A percentile compares a stretch with the other conserved stretches of the same genome.
Evolutionary conservation across 2,888 invertebrate species (phyloP).

Genomic region (Pimpla rufipes): DNA sequence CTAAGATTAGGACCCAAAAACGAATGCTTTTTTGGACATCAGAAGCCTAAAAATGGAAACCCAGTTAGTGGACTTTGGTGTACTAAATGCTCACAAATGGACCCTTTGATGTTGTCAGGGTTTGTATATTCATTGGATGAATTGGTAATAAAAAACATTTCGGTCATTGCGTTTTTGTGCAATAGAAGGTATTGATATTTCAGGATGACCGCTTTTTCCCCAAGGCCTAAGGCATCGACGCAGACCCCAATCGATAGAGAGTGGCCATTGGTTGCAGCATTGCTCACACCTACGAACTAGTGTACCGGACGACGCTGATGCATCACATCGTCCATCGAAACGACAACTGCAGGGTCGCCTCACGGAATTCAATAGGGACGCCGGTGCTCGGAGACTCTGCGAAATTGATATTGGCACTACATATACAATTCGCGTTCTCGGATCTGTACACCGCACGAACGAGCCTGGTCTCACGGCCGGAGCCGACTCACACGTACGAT

Average conservation of each 20-base stretch:
- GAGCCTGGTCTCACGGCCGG: not conserved
- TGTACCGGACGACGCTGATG: not conserved
- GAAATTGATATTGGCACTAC: conserved; percentile 8
- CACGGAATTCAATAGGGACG: not conserved
- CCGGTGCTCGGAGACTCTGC: not conserved
- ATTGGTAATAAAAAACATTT: too few relatives aligned
- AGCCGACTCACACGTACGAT: not conserved
- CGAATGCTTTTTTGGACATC: too few relatives aligned
- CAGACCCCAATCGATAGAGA: not conserved
- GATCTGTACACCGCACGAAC: not conserved
- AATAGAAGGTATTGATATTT: too few relatives aligned
- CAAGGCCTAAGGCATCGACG: not conserved
- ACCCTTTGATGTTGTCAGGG: too few relatives aligned
- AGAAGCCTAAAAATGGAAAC: too few relatives aligned
- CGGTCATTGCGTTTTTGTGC: too few relatives aligned
- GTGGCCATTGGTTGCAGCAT: not conserved
- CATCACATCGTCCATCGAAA: not conserved
- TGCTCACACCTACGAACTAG: too few relatives aligned
- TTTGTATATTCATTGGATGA: too few relatives aligned
- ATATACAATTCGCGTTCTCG: not conserved
- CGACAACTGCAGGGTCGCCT: not conserved
- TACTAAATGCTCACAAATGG: too few relatives aligned
- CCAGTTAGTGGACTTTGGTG: too few relatives aligned
- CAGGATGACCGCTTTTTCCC: too few relatives aligned
- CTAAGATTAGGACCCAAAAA: too few relatives aligned